Evolutionary conservation across 2,888 invertebrate genomes (phyloP).

Genomic region (Heliconius charithonia): DNA sequence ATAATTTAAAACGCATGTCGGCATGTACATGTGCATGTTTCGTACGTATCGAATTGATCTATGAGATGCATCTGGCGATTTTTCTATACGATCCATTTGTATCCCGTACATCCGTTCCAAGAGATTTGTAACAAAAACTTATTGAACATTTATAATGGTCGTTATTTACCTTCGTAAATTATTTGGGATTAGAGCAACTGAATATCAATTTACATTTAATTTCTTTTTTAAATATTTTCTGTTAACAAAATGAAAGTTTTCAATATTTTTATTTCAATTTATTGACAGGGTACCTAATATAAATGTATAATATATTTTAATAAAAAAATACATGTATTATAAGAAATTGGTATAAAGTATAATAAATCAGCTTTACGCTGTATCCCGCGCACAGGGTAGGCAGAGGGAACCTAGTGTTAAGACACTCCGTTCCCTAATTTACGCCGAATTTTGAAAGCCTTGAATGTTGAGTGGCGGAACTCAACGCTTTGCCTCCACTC

Average conservation of each 20-base stretch:
- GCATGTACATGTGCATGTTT: slow-evolving; percentile 1
- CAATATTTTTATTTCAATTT: no score
- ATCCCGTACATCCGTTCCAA: slow-evolving; percentile 1
- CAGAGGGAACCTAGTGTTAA: no score
- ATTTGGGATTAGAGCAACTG: neutral
- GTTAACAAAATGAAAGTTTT: neutral
- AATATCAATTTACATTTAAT: neutral
- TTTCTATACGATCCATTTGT: slow-evolving; percentile 12
- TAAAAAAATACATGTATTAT: no score
- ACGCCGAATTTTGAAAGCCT: no score
- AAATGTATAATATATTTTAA: no score
- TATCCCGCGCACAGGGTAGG: no score
- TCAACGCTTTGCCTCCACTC: no score
- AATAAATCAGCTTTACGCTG: no score
- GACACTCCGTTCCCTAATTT: no score
- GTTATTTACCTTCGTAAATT: neutral
- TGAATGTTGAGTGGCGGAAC: no score
- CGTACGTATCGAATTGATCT: slow-evolving; percentile 21
- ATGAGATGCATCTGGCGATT: slow-evolving; percentile 26
- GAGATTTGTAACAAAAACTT: slow-evolving; percentile 4
- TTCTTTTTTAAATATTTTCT: neutral
- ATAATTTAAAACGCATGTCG: neutral
- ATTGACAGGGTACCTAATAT: no score
- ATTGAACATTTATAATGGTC: neutral
- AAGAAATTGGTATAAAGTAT: no score